phyloP scores from a whole-genome alignment of 2,113 vertebrate genomes.

The Pangasianodon gigas region DNA sequence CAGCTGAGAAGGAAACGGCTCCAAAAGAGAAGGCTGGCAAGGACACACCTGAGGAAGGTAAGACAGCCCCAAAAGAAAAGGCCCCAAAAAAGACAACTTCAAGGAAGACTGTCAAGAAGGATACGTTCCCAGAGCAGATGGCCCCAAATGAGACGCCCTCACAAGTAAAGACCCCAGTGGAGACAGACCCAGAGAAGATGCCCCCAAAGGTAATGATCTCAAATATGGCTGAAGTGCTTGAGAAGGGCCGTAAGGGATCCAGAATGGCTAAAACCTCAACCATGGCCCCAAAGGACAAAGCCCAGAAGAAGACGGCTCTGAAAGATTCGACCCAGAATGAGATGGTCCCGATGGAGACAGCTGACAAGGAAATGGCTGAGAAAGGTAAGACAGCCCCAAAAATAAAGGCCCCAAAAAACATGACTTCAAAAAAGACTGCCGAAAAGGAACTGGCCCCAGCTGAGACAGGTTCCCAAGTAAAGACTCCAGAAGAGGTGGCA shows the following conservation, averaged over 20 bases:
- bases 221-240: too few relatives aligned
- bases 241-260: not conserved
- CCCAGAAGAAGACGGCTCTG: too few relatives aligned
- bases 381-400: not conserved
- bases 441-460: not conserved
- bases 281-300: too few relatives aligned
- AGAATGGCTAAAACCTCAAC: not conserved
- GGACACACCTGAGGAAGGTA: not conserved
- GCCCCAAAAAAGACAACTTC: not conserved
- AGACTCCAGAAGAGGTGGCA: not conserved
- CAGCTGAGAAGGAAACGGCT: not conserved
- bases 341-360: accelerated
- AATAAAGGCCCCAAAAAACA: not conserved
- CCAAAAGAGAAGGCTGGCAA: not conserved
- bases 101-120: not conserved
- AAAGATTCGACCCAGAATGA: too few relatives aligned
- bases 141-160: not conserved
- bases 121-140: not conserved
- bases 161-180: not conserved
- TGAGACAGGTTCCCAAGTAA: not conserved
- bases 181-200: not conserved
- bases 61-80: not conserved
- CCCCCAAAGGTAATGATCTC: not conserved
- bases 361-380: not conserved
- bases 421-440: not conserved